Evolutionary conservation across 2,888 invertebrate species (phyloP), one percentile per base, ranked within the genome.

Genomic region (Apoda limacodes): DNA sequence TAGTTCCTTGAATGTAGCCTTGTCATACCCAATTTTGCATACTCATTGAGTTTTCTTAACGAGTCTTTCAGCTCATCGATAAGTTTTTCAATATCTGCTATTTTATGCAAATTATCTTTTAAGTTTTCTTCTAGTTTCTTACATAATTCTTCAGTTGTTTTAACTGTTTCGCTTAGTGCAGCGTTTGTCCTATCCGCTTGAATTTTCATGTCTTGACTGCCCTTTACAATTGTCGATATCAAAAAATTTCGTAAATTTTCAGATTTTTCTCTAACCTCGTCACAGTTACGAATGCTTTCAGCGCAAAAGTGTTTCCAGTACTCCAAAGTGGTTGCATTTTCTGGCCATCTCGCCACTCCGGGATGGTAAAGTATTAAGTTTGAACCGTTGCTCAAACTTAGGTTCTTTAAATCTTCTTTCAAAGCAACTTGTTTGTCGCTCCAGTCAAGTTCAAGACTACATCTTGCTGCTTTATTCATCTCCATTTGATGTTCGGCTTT

Each of bases 401-500:
- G 74, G 55, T 89, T 90, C 2, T 70, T 57, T 1, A 85, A 80
- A 45, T 95, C 95, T 9, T 90, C 76, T 42, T 87, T 86, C 46
- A 90, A 85, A 1, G 90, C 80, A 24, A 88, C 84, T 52, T 85
- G 85, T 68, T 96, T 96, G 58, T 95, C 93, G 44, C 93, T 90
- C 93, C 94, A 95, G 59, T 95, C 95, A 44, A 84, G 85, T 67
- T 96, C 95, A 35, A 95, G 70, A 12, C 88, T 83, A 22, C 86
- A 80, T 57, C 95, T 94, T 0, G 89, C 88, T 3, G 90, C 87
- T 53, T 87, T 89, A 52, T 93, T 88, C 48, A 86, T 85, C n/a
- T 80, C 55, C 56, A 90, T 82, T 59, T 92, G 90, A 14, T 74
- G 64, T 40, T 90, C 87, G 2, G 90, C 86, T 55, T 89, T 88